phyloP scores from a whole-genome alignment of 1,140 invertebrate species.

The Latrodectus geometricus region DNA sequence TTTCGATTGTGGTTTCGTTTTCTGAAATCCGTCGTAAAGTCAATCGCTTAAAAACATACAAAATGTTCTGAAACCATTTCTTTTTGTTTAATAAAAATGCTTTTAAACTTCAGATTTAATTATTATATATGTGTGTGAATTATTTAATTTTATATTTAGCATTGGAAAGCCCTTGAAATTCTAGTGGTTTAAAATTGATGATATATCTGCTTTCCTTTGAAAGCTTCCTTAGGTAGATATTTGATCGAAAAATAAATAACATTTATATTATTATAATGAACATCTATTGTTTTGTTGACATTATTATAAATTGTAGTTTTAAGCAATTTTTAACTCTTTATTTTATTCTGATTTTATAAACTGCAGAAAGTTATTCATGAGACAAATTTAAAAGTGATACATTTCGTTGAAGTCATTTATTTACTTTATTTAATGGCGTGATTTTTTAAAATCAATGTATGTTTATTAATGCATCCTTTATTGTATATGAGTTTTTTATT shows the following conservation, averaged over 20 bases:
- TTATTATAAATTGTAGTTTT: no score
- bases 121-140: background rate
- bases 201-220: constrained; percentile 34
- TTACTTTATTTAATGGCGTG: no score
- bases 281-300: no score
- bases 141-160: background rate
- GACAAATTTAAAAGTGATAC: no score
- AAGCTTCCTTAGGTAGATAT: constrained; percentile 33
- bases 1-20: background rate
- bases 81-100: background rate
- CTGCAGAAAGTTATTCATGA: no score
- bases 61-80: background rate
- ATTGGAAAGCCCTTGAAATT: background rate
- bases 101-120: background rate
- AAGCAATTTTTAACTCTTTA: no score
- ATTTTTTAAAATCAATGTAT: no score
- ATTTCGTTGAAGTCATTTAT: no score
- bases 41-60: background rate
- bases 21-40: background rate
- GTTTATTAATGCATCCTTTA: no score
- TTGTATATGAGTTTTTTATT: no score
- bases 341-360: no score
- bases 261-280: no score
- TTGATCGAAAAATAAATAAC: background rate
- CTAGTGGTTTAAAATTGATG: constrained; percentile 9